A percentile compares a stretch with the other conserved stretches of the same genome.
These are phyloP conservation scores for Toxotes jaculatrix DNA, from an alignment of 2,113 vertebrate species.

Conservation along the genomic window DNA sequence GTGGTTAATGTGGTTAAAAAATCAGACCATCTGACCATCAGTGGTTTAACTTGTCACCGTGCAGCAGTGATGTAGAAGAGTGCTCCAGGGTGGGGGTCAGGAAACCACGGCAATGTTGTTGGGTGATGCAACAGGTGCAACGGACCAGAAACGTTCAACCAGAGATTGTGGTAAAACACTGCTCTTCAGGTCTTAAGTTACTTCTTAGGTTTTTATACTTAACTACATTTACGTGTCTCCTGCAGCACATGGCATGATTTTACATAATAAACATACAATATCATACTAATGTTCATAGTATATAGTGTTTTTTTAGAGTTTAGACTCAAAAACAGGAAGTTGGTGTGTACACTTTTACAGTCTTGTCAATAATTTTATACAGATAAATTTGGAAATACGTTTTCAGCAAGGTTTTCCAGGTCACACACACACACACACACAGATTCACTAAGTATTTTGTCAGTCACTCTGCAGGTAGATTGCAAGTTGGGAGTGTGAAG, in stretches of 20 bases:
- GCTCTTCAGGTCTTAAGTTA: neutral
- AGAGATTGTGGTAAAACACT: neutral
- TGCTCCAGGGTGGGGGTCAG: no score
- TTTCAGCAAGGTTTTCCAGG: neutral
- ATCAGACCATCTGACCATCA: neutral
- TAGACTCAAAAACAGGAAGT: no score
- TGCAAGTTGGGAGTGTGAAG: constrained; percentile 48
- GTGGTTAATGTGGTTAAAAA: no score
- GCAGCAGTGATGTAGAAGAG: no score
- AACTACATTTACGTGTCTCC: no score
- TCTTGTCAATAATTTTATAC: no score
- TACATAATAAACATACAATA: no score
- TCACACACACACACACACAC: neutral
- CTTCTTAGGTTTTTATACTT: neutral
- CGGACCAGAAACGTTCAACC: neutral
- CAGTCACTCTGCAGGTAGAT: constrained; percentile 21
- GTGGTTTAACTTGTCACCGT: no score
- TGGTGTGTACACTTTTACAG: no score
- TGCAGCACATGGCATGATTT: no score
- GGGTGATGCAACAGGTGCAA: neutral
- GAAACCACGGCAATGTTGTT: neutral
- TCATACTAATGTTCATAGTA: no score
- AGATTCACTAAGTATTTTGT: constrained; percentile 48
- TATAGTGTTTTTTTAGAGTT: no score
- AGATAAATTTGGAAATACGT: neutral